phyloP scores from a whole-genome alignment of 2,888 invertebrate genomes.

The Ennomos erosarius region DNA sequence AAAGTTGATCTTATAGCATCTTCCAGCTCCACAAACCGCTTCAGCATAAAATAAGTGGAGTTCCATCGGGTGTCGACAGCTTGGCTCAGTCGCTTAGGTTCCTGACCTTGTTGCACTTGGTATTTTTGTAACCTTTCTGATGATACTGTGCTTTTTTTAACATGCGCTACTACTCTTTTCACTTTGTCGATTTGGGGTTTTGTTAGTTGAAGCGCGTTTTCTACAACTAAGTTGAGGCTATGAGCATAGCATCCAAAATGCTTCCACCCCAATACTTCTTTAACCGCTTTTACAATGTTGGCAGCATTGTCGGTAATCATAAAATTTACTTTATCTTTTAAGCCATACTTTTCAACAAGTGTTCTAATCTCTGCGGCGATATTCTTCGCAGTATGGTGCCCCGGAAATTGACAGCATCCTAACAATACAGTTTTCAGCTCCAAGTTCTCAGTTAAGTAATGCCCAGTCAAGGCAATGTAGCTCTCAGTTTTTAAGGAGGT shows the following conservation, averaged over 20 bases:
- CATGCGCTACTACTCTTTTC: constrained; percentile 33
- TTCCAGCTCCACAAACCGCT: constrained; percentile 41
- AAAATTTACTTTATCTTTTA: constrained; percentile 44
- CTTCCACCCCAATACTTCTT: constrained; percentile 38
- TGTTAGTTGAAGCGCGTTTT: constrained; percentile 28
- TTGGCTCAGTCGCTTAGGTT: constrained; percentile 41
- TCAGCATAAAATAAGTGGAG: constrained; percentile 43
- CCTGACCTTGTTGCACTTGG: constrained; percentile 36
- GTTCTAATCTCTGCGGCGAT: constrained; percentile 36
- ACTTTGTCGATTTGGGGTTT: constrained; percentile 34
- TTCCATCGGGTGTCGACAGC: constrained; percentile 47
- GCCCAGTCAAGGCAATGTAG: constrained; percentile 44
- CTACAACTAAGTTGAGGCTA: constrained; percentile 36
- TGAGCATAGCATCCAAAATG: constrained; percentile 47
- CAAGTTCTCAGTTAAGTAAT: constrained; percentile 41
- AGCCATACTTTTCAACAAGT: constrained; percentile 22
- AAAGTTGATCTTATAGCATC: constrained; percentile 35
- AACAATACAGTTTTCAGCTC: constrained; percentile 30
- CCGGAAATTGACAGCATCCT: constrained; percentile 34
- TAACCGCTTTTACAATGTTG: constrained; percentile 43
- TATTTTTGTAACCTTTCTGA: constrained; percentile 39
- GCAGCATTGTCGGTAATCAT: constrained; percentile 47
- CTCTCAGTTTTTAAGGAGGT: constrained; percentile 37
- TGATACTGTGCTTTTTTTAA: constrained; percentile 39
- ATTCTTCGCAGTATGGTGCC: constrained; percentile 38